Evolutionary conservation across 2,888 invertebrate species (phyloP).

Genomic region (Lamellibrachia satsuma): DNA sequence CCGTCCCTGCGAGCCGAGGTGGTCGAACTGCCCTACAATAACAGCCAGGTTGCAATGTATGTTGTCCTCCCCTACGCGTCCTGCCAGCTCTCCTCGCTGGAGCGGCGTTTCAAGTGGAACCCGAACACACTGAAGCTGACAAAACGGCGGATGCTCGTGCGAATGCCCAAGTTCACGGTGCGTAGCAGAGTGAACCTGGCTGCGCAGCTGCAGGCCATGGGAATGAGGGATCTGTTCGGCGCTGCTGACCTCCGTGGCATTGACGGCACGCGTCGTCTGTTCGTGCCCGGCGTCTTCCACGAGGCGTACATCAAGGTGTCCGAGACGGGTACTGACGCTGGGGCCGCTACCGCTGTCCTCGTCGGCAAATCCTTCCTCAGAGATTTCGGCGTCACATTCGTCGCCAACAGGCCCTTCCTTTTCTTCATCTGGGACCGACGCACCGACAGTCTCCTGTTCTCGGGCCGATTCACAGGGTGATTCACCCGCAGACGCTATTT

Average conservation of each 20-base stretch:
- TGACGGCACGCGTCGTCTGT: neutral
- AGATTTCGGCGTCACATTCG: neutral
- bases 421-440: conserved; percentile 3
- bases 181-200: conserved; percentile 1
- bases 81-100: neutral
- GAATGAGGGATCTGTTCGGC: neutral
- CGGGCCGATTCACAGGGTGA: neutral
- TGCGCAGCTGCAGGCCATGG: neutral
- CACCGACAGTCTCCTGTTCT: neutral
- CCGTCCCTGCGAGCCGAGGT: neutral
- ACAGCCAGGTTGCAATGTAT: neutral
- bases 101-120: neutral
- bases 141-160: neutral
- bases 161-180: neutral
- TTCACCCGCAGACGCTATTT: neutral
- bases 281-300: neutral
- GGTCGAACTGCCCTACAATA: neutral
- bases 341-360: neutral
- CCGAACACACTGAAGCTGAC: neutral
- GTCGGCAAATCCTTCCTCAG: neutral
- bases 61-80: neutral
- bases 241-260: neutral
- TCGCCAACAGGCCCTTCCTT: neutral
- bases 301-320: neutral
- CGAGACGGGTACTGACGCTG: neutral